Evolutionary conservation across 2,888 invertebrate species (phyloP), one percentile per base, ranked within the genome.

Genomic region (Ophion ventricosus): DNA sequence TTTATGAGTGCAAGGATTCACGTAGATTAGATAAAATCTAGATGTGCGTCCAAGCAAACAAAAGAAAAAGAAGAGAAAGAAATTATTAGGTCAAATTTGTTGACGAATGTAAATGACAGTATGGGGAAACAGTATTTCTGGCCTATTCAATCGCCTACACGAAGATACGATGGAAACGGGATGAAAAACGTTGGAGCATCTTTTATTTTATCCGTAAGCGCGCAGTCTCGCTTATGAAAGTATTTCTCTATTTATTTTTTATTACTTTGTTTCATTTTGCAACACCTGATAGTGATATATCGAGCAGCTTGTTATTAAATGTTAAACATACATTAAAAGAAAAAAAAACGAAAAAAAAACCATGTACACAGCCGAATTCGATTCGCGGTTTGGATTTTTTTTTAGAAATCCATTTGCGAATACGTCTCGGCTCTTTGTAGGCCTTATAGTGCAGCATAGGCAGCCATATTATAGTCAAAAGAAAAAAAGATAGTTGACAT

Each of bases 281-380:
- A 78, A 82, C 75, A 84, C 79, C 75, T 67, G 85, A 88, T 87
- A 87, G 86, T 87, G 87, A 87, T 88, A 87, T 84, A 79, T 82
- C 80, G 86, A 87, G 88, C 89, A 88, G 89, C 88, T 88, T 87
- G 87, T 88, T 87, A 87, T 85, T 86, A 72, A 83, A 86, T 82
- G 79, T 85, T 79, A 80, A 83, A 78, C 61, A 79, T 70, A 35
- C 29, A 49, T 77, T 66, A 75, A 14, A 40, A 73, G 64, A 20
- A 63, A 40, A 74, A 40, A 49, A 11, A 17, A 66, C 56, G 7
- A 80, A 49, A 73, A 78, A 82, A 76, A 64, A 70, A 66, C 56
- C 29, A 70, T 79, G 74, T 70, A 85, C 70, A 84, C 64, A 70
- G 81, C 82, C 77, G 80, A 83, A 59, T 81, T 80, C 64, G 70